A percentile compares a stretch with the other conserved stretches of the same genome.
Evolutionary conservation across 2,797 vertebrate genomes (phyloP).

Genomic region (Fundulus diaphanus): DNA sequence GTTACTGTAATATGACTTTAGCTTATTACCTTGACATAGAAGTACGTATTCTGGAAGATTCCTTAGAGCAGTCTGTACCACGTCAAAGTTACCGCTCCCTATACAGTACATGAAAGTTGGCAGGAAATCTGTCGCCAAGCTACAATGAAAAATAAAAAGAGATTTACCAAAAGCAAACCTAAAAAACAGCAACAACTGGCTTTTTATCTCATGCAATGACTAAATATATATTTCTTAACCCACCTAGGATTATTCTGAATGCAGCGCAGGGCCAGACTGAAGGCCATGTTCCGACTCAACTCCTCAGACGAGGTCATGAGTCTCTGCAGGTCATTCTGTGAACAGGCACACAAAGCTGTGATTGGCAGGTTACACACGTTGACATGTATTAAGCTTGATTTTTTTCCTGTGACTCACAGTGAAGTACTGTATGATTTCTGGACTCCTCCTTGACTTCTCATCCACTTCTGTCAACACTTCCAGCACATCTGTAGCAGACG

Average conservation of each 20-base stretch:
- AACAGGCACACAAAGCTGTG: constrained; percentile 19
- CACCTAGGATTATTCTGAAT: constrained; percentile 96
- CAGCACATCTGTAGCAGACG: constrained; percentile 85
- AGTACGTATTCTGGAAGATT: constrained; percentile 96
- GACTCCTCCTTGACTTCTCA: constrained; percentile 94
- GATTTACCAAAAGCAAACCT: constrained; percentile 1
- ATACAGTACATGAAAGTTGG: constrained; percentile 98
- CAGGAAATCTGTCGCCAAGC: constrained; percentile 92
- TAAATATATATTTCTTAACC: constrained; percentile 14
- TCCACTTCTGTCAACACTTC: constrained; percentile 96
- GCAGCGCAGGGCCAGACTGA: constrained; percentile 92
- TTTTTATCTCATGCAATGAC: background rate
- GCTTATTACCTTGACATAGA: constrained; percentile 91
- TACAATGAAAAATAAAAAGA: constrained; percentile 57
- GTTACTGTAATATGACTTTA: background rate
- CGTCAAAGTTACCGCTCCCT: constrained; percentile 94
- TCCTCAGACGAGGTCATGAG: constrained; percentile 95
- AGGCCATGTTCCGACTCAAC: constrained; percentile 93
- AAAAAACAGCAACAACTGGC: background rate
- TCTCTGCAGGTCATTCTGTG: constrained; percentile 92
- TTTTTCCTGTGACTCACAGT: constrained; percentile 82
- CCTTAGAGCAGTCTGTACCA: constrained; percentile 94
- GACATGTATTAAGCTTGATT: constrained; percentile 4
- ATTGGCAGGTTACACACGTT: constrained; percentile 13
- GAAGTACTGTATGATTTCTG: constrained; percentile 97